Evolutionary conservation across 2,888 invertebrate genomes (phyloP).

Genomic region (Sphaerophoria rueppellii): DNA sequence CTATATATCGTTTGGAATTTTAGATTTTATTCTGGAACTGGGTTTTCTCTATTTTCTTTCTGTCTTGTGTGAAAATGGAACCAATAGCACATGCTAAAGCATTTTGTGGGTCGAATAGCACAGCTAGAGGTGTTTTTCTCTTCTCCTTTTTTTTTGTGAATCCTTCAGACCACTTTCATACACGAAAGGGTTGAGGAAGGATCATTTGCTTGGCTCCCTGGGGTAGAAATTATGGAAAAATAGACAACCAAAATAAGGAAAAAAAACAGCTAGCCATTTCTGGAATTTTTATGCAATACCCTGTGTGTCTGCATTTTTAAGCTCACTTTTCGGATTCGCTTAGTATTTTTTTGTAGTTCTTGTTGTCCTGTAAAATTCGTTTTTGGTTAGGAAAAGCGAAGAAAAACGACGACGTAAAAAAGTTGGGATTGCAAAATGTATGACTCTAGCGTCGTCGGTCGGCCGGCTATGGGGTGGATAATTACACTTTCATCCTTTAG

Average conservation of each 20-base stretch:
- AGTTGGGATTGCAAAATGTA: no score
- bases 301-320: slow-evolving; percentile 72
- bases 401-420: not conserved
- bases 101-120: slow-evolving; percentile 53
- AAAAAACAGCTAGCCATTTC: slow-evolving; percentile 51
- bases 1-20: slow-evolving; percentile 73
- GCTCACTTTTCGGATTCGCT: slow-evolving; percentile 37
- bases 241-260: slow-evolving; percentile 4
- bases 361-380: not conserved
- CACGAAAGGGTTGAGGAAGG: slow-evolving; percentile 14
- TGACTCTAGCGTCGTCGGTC: no score
- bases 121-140: not conserved
- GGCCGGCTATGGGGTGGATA: slow-evolving; percentile 30
- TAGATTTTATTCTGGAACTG: slow-evolving; percentile 67
- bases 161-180: slow-evolving; percentile 51
- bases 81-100: slow-evolving; percentile 36
- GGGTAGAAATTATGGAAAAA: slow-evolving; percentile 54
- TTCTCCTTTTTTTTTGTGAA: slow-evolving; percentile 8
- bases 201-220: slow-evolving; percentile 57
- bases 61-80: not conserved
- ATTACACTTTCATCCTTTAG: no score
- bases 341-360: not conserved
- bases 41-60: not conserved
- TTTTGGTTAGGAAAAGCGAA: slow-evolving; percentile 5
- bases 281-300: slow-evolving; percentile 67